phyloP scores from a whole-genome alignment of 2,888 invertebrate species.

The Drosophila maculinotata region DNA sequence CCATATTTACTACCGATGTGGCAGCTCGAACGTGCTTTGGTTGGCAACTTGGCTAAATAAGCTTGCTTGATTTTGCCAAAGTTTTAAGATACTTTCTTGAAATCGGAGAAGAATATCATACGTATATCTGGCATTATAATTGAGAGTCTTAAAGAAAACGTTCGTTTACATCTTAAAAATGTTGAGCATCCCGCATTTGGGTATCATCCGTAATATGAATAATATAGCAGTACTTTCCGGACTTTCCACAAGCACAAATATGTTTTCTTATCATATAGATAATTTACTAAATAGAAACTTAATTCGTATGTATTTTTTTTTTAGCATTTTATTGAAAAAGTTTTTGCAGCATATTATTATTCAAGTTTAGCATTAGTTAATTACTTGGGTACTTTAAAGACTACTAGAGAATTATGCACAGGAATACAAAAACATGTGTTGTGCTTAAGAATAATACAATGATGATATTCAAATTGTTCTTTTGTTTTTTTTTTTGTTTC shows the following conservation, averaged over 20 bases:
- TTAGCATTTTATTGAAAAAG: conserved; percentile 57
- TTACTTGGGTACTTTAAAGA: conserved; percentile 60
- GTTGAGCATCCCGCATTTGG: too few species aligned
- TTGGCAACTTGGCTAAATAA: conserved; percentile 18
- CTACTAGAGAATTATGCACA: conserved; percentile 67
- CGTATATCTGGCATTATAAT: too few species aligned
- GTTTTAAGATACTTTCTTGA: too few species aligned
- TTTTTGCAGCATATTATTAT: conserved; percentile 41
- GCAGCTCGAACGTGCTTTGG: not conserved
- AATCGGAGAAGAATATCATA: too few species aligned
- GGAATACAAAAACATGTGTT: conserved; percentile 50
- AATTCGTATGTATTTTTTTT: conserved; percentile 9
- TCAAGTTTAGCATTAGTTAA: conserved; percentile 51
- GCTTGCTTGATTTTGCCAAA: too few species aligned
- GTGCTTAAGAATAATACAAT: conserved; percentile 50
- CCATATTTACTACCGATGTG: not conserved
- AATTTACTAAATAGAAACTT: not conserved
- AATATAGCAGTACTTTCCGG: too few species aligned
- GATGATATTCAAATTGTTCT: conserved; percentile 40
- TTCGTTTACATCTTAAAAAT: too few species aligned
- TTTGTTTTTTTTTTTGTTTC: not conserved
- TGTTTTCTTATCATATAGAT: too few species aligned
- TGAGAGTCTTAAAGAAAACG: too few species aligned
- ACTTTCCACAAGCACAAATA: too few species aligned
- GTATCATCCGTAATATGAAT: too few species aligned